Base-by-base conservation (phyloP, 1,140 invertebrate species). In the Pseudomyrmex dendroicus region DNA sequence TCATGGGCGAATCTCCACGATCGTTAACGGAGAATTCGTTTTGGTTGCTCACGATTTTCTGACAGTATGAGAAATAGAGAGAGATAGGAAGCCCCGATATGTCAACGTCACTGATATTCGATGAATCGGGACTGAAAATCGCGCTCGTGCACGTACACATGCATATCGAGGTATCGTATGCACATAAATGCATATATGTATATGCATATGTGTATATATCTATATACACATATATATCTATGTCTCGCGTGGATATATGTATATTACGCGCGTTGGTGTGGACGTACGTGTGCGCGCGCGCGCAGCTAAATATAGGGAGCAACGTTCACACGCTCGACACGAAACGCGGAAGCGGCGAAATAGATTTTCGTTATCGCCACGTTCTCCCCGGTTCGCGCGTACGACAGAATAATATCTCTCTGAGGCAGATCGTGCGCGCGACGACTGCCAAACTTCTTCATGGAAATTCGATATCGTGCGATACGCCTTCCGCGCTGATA, bases 351-450 rank as follows among this genome's bases (percentile, higher is more conserved):
- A 89, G 85, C 73, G 72, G 80, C 83, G 78, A 85, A 91, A 91
- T 91, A 90, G 90, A 91, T 91, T 91, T 91, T 91, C 89, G 86
- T 91, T 91, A 91, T 91, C 90, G 74, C 68, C 44, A 56, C 74
- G 82, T 82, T 80, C 56, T 74, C 64, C 44, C 80, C 57, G 72
- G 44, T 64, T 63, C 74, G 70, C 74, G 20, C 74, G 20, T 77
- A 52, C 70, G 48, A 74, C 62, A 61, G 68, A 89, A 86, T 88
- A 83, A 89, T 86, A 77, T 68, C 52, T 70, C 56, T 85, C 63
- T 54, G 84, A 84, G 70, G 86, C 78, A 54, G 86, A 89, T 83
- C 86, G 35, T 35, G 35, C 35, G 35, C 35, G 35, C 35, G 35
- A 35, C 35, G 76, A 78, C 84, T 82, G 83, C 46, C 61, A 74